Evolutionary conservation across 1,140 invertebrate genomes (phyloP), one percentile per base, ranked within the genome.

Genomic region (Plectus sambesii): DNA sequence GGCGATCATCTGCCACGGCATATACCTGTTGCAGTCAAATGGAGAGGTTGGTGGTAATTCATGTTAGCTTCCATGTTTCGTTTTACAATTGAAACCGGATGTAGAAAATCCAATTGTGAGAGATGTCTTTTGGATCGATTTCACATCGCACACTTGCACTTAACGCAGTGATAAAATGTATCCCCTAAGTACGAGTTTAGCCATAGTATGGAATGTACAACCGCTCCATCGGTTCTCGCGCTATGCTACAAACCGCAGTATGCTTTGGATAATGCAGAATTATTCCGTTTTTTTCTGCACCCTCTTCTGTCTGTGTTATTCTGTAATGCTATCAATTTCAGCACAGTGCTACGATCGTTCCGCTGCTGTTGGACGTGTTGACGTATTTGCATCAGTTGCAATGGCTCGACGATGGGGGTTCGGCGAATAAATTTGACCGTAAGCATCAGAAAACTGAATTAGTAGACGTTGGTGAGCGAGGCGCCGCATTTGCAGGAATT

Each of bases 351-450:
- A 46, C 61, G 0, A 33, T 65, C 5, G 44, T 53, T 24, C 44
- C 50, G 30, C 46, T 59, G 45, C 46, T 69, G 25, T 20, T 56
- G 19, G 36, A 51, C 12, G 29, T 60, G 12, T 41, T 69, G 2
- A 33, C 35, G 8, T 39, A 37, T 23, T 44, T 69, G 15, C 57
- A 58, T 3, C 40, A 53, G 29, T 39, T 69, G 8, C 62, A 62
- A 54, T 69, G 66, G 66, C 54, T 60, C 42, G 66, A 69, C 29
- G 66, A 69, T 49, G 58, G 57, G 9, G 23, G 36, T 23, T 47
- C 53, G 6, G 24, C 51, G 15, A 59, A 52, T 25, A 66, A 66
- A 53, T 44, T 41, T n/a, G 63, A 69, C 30, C 57, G 56, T 64
- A 27, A 9, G 51, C n/a, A 29, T 38, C 4, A 17, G 12, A 38